Percentiles rank a stretch among this genome's conserved stretches.
Conservation (phyloP, 2,888 invertebrate genomes). For the Heliconius ismenius region DNA sequence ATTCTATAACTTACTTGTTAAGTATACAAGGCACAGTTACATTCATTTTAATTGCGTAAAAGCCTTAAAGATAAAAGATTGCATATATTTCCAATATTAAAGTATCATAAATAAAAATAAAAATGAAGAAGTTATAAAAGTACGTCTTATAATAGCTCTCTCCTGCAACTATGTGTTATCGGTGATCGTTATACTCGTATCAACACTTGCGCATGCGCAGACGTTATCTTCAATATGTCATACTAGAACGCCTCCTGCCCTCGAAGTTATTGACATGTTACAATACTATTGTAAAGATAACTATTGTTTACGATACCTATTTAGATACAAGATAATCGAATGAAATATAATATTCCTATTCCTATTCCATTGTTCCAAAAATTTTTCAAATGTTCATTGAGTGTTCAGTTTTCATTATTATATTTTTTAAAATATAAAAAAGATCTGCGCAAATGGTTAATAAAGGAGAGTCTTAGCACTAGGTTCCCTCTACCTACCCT, state of each 20-base stretch:
- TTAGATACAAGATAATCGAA: conserved; percentile 16
- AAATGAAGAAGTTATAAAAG: not conserved
- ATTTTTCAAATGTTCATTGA: too few species aligned
- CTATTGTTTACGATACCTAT: conserved; percentile 14
- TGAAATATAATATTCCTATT: not conserved
- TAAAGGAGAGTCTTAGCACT: not conserved
- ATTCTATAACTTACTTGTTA: conserved; percentile 49
- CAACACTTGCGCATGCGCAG: conserved; percentile 25
- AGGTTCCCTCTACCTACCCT: not conserved
- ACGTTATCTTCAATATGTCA: conserved; percentile 24
- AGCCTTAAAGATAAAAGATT: conserved; percentile 23
- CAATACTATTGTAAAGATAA: conserved; percentile 9
- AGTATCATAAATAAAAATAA: not conserved
- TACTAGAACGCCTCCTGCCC: conserved; percentile 19
- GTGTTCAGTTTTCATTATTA: too few species aligned
- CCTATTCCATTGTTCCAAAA: not conserved
- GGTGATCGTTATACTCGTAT: conserved; percentile 33
- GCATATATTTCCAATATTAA: not conserved
- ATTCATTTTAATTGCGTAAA: conserved; percentile 49
- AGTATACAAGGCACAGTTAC: conserved; percentile 49
- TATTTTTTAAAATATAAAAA: too few species aligned
- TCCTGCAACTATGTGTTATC: conserved; percentile 28
- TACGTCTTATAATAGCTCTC: not conserved
- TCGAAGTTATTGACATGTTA: conserved; percentile 23
- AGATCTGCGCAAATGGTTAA: too few species aligned